Evolutionary conservation across 2,113 vertebrate genomes (phyloP).

Genomic region (Edolisoma coerulescens): DNA sequence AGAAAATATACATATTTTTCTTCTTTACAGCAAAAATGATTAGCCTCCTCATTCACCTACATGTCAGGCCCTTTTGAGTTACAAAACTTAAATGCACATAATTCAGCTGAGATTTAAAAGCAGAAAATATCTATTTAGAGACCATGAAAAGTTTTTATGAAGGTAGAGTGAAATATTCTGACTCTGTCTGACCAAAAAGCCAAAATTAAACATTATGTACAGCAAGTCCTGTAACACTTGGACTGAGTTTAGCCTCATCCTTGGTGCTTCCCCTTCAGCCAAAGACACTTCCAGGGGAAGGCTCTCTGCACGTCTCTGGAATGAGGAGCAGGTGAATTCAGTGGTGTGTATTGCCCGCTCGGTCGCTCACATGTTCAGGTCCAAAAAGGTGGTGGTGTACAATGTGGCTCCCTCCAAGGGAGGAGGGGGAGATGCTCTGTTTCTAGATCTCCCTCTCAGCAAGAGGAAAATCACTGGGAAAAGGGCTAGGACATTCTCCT

Average conservation of each 20-base stretch:
- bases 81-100: neutral
- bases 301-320: neutral
- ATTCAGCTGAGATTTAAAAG: conserved; percentile 1
- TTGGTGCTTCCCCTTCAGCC: neutral
- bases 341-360: neutral
- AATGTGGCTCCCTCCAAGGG: neutral
- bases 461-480: neutral
- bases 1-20: conserved; percentile 25
- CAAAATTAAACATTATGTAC: neutral
- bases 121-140: neutral
- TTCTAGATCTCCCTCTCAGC: neutral
- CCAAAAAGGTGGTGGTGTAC: neutral
- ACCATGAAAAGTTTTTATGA: neutral
- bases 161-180: neutral
- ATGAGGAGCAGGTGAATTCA: neutral
- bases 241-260: neutral
- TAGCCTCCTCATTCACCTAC: neutral
- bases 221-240: neutral
- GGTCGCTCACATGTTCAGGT: neutral
- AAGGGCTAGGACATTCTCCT: neutral
- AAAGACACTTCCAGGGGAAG: neutral
- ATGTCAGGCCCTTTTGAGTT: neutral
- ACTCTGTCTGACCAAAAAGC: neutral
- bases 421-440: neutral
- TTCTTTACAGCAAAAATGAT: conserved; percentile 9